Evolutionary conservation across 2,888 invertebrate genomes (phyloP), one percentile per base, ranked within the genome.

Genomic region (Meloe dianella): DNA sequence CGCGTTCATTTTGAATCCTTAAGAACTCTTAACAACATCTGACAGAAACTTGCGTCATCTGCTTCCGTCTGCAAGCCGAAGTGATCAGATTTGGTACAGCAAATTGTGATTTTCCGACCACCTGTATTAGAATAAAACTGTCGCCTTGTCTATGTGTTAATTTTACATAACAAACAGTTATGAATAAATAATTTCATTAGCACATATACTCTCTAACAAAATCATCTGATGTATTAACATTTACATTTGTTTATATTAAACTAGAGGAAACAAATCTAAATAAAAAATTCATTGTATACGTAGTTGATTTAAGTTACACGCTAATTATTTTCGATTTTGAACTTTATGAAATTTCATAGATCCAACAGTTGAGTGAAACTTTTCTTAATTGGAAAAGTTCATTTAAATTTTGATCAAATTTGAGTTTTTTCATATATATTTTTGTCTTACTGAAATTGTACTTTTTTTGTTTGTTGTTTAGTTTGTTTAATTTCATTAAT

Each of bases 291-390:
- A 27, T 27, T 27, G 2, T 27, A 27, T 27, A 4, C 7, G n/a
- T n/a, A n/a, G n/a, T 3, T 54, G 6, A 54, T 54, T 54, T 14
- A 24, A 54, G 24, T 24, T 54, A 14, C 0, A 14, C 0, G 12
- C 5, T 54, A 54, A 54, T 54, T 54, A 54, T 54, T 54, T 54
- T 54, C 22, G 22, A 54, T 54, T 54, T 54, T 54, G 12, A 41
- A 54, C 54, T 54, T 54, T 10, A 12, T 24, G 12, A 54, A 54
- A 54, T 6, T 54, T 24, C 10, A 54, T 17, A 17, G n/a, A 38
- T 38, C 14, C 38, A 14, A 3, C 38, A 14, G 14, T 38, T 38
- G 8, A 38, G 38, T 38, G 1, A 22, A 47, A 54, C 24, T 54
- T 54, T 54, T 54, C 12, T n/a, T 54, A 54, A 54, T 54, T 54